phyloP scores from a whole-genome alignment of 2,888 invertebrate species.

The Rhingia rostrata region DNA sequence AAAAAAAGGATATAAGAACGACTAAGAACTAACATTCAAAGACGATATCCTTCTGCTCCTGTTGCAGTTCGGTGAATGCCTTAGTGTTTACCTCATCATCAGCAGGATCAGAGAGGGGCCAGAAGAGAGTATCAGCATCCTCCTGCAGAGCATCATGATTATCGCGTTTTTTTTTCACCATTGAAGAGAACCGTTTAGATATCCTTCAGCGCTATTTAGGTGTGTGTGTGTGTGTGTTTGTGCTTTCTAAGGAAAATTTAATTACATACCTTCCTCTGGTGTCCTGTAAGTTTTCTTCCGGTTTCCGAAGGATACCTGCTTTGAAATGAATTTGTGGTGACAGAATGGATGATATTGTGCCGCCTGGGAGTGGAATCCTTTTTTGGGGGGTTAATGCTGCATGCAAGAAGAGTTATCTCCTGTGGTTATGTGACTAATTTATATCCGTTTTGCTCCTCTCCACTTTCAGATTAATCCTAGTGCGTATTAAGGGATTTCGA shows the following conservation, averaged over 20 bases:
- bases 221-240: slow-evolving; percentile 19
- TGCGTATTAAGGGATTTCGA: slow-evolving; percentile 36
- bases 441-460: slow-evolving; percentile 55
- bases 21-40: slow-evolving; percentile 57
- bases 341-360: slow-evolving; percentile 3
- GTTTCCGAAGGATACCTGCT: slow-evolving; percentile 26
- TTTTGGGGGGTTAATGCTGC: background rate
- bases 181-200: slow-evolving; percentile 60
- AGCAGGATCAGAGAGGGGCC: slow-evolving; percentile 19
- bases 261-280: slow-evolving; percentile 64
- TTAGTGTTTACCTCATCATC: slow-evolving; percentile 69
- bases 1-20: slow-evolving; percentile 24
- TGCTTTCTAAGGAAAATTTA: slow-evolving; percentile 69
- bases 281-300: background rate
- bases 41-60: slow-evolving; percentile 42
- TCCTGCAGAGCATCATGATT: slow-evolving; percentile 49
- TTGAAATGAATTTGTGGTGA: slow-evolving; percentile 65
- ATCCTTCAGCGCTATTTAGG: slow-evolving; percentile 20
- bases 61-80: slow-evolving; percentile 43
- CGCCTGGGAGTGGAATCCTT: slow-evolving; percentile 27
- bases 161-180: slow-evolving; percentile 54
- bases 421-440: slow-evolving; percentile 70
- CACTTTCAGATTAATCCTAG: slow-evolving; percentile 58
- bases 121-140: slow-evolving; percentile 30
- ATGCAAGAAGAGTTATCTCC: slow-evolving; percentile 33